phyloP scores from a whole-genome alignment of 37 sponge, comb jelly and placozoan species.

The Bolinopsis microptera region DNA sequence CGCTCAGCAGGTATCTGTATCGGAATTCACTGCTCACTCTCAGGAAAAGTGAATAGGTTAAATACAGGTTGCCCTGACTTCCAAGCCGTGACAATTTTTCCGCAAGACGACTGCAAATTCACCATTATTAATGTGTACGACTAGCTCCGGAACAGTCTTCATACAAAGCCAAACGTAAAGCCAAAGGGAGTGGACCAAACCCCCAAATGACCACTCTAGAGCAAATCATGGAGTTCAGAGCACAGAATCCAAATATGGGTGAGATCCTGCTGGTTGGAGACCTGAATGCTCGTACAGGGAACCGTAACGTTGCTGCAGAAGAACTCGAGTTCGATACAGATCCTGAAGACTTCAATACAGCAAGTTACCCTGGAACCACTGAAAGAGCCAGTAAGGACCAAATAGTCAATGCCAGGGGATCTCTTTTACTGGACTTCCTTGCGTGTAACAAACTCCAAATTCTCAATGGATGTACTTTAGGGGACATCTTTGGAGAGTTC shows the following conservation, averaged over 20 bases:
- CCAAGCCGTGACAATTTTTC: not conserved
- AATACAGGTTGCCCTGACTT: not conserved
- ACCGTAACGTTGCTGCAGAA: not conserved
- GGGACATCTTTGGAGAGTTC: not conserved
- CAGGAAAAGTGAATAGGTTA: not conserved
- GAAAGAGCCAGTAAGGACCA: not conserved
- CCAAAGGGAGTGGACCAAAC: not conserved
- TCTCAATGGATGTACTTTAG: not conserved
- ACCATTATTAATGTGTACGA: conserved; percentile 28
- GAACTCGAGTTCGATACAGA: not conserved
- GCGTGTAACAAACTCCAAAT: not conserved
- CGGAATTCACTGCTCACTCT: not conserved
- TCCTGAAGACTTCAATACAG: not conserved
- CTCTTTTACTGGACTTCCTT: not conserved
- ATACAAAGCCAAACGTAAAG: conserved; percentile 10
- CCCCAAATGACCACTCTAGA: not conserved
- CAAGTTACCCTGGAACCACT: not conserved
- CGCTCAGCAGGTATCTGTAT: conserved; percentile 35
- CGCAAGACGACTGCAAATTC: not conserved
- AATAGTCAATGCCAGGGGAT: not conserved
- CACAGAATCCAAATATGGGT: not conserved
- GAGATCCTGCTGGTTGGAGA: not conserved
- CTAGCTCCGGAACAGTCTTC: conserved; percentile 11
- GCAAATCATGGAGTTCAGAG: not conserved
- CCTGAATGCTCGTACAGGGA: too few species aligned